Evolutionary conservation across 2,113 vertebrate species (phyloP).

Genomic region (Odontophorus gujanensis): DNA sequence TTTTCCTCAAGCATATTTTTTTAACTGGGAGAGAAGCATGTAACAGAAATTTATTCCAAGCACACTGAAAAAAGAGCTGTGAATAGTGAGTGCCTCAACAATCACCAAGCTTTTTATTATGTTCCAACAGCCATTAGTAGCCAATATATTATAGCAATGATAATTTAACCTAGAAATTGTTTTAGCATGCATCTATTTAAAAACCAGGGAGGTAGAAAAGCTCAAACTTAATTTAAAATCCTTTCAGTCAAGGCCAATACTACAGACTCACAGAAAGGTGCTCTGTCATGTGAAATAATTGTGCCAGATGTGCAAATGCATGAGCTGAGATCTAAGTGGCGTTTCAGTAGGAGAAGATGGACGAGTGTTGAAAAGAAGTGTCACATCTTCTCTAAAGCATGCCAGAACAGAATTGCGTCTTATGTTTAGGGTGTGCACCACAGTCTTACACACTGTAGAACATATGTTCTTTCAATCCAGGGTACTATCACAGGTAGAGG

Average conservation of each 20-base stretch:
- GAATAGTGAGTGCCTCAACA: neutral
- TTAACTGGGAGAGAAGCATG: neutral
- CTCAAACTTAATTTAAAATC: neutral
- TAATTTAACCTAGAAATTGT: neutral
- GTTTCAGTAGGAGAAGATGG: neutral
- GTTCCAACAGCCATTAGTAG: neutral
- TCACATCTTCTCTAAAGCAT: neutral
- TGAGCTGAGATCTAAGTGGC: neutral
- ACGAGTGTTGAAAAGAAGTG: neutral
- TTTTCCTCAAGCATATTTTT: neutral
- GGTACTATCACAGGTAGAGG: neutral
- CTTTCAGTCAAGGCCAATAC: neutral
- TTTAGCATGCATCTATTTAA: neutral
- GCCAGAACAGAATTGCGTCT: neutral
- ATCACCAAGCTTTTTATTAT: neutral
- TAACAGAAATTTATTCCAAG: neutral
- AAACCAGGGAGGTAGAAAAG: neutral
- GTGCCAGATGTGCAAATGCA: neutral
- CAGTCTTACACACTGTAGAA: neutral
- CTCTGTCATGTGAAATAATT: neutral
- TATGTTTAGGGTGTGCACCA: neutral
- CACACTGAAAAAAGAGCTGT: neutral
- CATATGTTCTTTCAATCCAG: neutral
- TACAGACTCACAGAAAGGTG: neutral
- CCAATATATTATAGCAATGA: neutral